These are phyloP conservation scores for Caenorhabditis zanzibari DNA, from an alignment of 2,888 invertebrate species.

Conservation along the genomic window DNA sequence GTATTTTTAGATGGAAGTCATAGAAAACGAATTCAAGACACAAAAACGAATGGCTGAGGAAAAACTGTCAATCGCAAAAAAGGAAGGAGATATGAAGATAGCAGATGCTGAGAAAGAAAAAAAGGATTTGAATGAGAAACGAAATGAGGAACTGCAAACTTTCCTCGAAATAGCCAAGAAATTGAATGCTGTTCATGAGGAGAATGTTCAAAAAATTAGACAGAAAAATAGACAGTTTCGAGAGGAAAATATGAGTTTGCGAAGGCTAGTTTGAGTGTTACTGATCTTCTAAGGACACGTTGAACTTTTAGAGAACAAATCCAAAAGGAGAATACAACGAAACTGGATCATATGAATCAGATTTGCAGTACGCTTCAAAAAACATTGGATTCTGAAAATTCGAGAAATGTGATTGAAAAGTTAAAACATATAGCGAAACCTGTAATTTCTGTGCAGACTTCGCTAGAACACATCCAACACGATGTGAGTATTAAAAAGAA, in stretches of 20 bases:
- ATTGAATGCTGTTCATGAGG: neutral
- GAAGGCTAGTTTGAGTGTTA: neutral
- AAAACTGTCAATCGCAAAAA: neutral
- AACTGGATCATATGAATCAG: neutral
- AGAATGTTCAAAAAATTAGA: neutral
- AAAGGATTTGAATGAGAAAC: neutral
- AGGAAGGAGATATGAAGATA: neutral
- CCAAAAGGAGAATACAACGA: neutral
- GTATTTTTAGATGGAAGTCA: neutral
- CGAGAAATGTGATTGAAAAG: neutral
- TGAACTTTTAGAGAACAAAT: neutral
- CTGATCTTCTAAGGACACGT: neutral
- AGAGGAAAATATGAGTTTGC: neutral
- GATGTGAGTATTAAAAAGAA: neutral
- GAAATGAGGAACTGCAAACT: neutral
- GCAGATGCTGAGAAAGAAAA: constrained; percentile 3
- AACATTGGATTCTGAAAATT: neutral
- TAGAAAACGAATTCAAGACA: neutral
- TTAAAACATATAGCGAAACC: neutral
- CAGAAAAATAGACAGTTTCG: neutral
- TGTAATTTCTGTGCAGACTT: neutral
- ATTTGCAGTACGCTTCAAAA: neutral
- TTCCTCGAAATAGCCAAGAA: neutral
- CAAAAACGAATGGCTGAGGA: neutral
- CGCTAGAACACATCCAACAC: neutral